Percentiles rank a stretch among this genome's conserved stretches.
Conservation (phyloP, 2,797 vertebrate genomes). For the Petrocephalus sullivani region DNA sequence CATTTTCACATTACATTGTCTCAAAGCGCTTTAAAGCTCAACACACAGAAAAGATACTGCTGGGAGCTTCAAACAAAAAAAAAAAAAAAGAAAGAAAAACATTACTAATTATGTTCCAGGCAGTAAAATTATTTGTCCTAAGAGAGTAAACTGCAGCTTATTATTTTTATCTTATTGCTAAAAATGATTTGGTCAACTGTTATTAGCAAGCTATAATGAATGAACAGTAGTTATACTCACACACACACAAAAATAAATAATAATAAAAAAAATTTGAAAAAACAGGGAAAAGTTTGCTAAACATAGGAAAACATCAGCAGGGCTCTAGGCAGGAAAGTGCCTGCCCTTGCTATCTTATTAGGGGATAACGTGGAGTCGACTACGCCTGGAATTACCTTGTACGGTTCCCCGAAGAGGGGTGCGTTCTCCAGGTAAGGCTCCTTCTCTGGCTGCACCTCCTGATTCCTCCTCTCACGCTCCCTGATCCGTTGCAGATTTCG, state of each 20-base stretch:
- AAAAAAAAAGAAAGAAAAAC: too few species aligned
- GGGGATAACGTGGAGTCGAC: neutral
- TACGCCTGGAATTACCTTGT: constrained; percentile 70
- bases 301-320: neutral
- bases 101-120: neutral
- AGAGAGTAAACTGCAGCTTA: neutral
- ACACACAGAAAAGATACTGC: neutral
- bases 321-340: neutral
- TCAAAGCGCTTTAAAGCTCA: too few species aligned
- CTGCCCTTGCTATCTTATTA: neutral
- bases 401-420: constrained; percentile 88
- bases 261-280: neutral
- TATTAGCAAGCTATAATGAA: neutral
- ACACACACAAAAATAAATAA: neutral
- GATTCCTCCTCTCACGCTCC: constrained; percentile 82
- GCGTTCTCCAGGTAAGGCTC: constrained; percentile 62
- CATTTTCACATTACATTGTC: too few species aligned
- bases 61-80: neutral
- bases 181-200: neutral
- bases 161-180: neutral
- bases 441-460: constrained; percentile 74
- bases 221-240: neutral
- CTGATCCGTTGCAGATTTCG: constrained; percentile 82
- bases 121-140: neutral
- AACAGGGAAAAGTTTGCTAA: neutral